phyloP scores from a whole-genome alignment of 2,113 vertebrate species.

The Sminthopsis crassicaudata region DNA sequence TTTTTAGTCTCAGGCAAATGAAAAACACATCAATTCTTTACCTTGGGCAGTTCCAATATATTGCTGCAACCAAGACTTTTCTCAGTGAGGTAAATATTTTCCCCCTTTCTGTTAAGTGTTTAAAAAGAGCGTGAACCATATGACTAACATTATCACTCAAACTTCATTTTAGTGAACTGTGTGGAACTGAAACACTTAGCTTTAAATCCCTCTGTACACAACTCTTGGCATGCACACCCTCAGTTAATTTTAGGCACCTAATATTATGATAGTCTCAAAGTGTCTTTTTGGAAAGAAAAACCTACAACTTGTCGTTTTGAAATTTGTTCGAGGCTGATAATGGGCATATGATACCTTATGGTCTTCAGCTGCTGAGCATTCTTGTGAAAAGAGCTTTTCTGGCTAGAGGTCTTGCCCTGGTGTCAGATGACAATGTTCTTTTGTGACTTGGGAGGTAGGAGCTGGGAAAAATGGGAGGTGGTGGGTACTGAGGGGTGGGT shows the following conservation, averaged over 20 bases:
- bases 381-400: conserved; percentile 72
- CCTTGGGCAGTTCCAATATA: background rate
- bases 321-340: conserved; percentile 79
- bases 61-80: background rate
- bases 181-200: background rate
- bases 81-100: background rate
- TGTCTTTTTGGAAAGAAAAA: conserved; percentile 82
- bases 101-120: conserved; percentile 1
- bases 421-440: conserved; percentile 80
- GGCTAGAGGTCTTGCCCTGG: conserved; percentile 66
- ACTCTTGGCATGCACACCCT: conserved; percentile 47
- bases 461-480: conserved; percentile 60
- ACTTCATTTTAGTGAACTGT: background rate
- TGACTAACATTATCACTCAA: background rate
- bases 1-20: background rate
- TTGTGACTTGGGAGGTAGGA: conserved; percentile 75
- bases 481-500: background rate
- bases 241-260: conserved; percentile 55
- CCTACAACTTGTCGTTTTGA: conserved; percentile 76
- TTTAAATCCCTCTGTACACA: conserved; percentile 61
- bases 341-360: conserved; percentile 82
- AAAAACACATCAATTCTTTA: background rate
- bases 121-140: background rate
- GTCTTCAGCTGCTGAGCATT: conserved; percentile 84
- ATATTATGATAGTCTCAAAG: conserved; percentile 62